Conservation (phyloP, 2,113 vertebrate species). For the Gallinago jamesoni region DNA sequence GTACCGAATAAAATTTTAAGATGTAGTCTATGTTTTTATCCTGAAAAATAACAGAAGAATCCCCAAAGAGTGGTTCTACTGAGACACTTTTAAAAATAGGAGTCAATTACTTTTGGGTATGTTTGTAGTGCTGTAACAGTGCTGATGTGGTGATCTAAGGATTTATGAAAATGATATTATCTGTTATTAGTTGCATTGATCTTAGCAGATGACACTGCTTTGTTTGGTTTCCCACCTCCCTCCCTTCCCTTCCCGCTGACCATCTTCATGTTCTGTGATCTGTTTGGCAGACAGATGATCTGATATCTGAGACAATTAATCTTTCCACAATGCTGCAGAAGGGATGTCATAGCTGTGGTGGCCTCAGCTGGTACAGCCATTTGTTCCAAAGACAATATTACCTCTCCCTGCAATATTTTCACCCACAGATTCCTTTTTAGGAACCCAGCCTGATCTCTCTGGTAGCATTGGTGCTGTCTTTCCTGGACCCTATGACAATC, state of each 20-base stretch:
- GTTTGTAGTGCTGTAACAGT: neutral
- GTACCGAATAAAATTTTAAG: neutral
- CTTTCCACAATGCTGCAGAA: neutral
- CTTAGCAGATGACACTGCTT: neutral
- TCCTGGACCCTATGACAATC: neutral
- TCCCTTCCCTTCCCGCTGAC: too few species aligned
- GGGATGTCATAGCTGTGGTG: neutral
- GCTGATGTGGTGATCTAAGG: neutral
- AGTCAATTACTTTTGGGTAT: neutral
- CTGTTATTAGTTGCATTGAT: neutral
- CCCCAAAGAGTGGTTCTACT: neutral
- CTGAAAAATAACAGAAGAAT: neutral
- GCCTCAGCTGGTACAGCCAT: neutral
- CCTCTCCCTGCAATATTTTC: neutral
- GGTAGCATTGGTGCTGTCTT: neutral
- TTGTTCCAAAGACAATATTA: neutral
- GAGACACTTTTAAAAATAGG: neutral
- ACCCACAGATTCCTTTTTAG: neutral
- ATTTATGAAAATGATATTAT: neutral
- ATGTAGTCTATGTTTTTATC: accelerated
- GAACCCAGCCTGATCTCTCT: neutral
- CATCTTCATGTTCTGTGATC: neutral
- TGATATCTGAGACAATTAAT: neutral
- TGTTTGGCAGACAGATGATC: neutral
- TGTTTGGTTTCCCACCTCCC: neutral